Conservation (phyloP, 2,797 vertebrate species). For the Coluber constrictor region DNA sequence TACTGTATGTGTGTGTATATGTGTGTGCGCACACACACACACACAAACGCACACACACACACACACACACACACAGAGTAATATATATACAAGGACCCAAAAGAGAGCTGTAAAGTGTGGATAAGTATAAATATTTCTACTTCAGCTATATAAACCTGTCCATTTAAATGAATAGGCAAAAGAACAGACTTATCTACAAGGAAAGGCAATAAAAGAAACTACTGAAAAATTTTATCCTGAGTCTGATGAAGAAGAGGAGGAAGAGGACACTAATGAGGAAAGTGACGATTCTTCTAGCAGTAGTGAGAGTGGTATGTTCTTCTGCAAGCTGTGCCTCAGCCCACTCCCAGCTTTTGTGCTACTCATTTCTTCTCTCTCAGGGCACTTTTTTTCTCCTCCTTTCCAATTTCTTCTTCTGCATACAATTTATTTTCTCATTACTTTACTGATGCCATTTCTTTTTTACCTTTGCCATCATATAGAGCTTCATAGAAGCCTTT, state of each 20-base stretch:
- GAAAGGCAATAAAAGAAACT: slow-evolving; percentile 77
- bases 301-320: slow-evolving; percentile 72
- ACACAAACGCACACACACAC: too few species aligned
- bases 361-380: not conserved
- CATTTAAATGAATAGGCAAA: slow-evolving; percentile 72
- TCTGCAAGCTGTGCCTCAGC: not conserved
- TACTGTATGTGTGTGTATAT: not conserved
- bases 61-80: too few species aligned
- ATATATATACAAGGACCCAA: not conserved
- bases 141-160: not conserved
- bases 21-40: not conserved
- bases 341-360: not conserved
- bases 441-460: not conserved
- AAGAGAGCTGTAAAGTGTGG: slow-evolving; percentile 1
- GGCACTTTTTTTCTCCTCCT: not conserved
- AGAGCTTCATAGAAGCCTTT: not conserved
- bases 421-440: not conserved
- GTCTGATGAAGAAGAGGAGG: slow-evolving; percentile 66
- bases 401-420: not conserved
- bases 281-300: slow-evolving; percentile 74
- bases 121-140: not conserved
- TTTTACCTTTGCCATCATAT: not conserved
- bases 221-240: slow-evolving; percentile 91
- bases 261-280: slow-evolving; percentile 81
- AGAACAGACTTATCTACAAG: slow-evolving; percentile 72